These are phyloP conservation scores for Dendrocincla fuliginosa DNA, from an alignment of 2,797 vertebrate species.

Conservation along the genomic window DNA sequence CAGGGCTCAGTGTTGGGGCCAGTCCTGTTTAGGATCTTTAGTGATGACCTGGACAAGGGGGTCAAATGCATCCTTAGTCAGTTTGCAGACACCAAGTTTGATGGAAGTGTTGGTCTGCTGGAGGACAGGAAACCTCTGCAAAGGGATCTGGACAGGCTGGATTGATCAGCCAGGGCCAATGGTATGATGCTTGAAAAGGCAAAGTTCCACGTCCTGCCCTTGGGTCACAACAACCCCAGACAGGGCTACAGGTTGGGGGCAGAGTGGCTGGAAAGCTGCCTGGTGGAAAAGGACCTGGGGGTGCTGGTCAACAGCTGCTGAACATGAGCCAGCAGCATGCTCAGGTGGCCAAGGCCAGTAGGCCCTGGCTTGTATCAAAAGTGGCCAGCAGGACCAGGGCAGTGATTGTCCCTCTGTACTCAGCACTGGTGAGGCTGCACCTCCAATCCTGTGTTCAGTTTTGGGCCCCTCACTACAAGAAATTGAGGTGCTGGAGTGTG, in stretches of 20 bases:
- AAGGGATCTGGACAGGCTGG: neutral
- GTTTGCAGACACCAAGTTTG: neutral
- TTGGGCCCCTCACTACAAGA: neutral
- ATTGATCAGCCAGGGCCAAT: neutral
- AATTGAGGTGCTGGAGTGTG: rapidly evolving
- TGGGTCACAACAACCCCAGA: neutral
- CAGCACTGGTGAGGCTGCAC: neutral
- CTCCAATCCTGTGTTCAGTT: neutral
- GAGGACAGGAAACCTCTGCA: neutral
- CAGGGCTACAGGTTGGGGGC: rapidly evolving
- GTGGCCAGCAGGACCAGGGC: neutral
- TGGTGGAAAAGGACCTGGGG: neutral
- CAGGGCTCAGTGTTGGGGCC: neutral
- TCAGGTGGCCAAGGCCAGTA: neutral
- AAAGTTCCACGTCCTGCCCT: neutral
- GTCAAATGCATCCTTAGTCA: neutral
- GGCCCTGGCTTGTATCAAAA: neutral
- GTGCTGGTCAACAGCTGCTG: neutral
- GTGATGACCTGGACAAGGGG: neutral
- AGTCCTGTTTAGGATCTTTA: neutral
- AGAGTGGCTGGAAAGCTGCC: neutral
- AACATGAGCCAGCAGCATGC: neutral
- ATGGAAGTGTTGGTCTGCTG: neutral
- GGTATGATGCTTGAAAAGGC: neutral
- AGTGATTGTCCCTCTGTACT: neutral